Evolutionary conservation across 1,140 invertebrate genomes (phyloP), one percentile per base, ranked within the genome.

Genomic region (Caenorhabditis tropicalis): DNA sequence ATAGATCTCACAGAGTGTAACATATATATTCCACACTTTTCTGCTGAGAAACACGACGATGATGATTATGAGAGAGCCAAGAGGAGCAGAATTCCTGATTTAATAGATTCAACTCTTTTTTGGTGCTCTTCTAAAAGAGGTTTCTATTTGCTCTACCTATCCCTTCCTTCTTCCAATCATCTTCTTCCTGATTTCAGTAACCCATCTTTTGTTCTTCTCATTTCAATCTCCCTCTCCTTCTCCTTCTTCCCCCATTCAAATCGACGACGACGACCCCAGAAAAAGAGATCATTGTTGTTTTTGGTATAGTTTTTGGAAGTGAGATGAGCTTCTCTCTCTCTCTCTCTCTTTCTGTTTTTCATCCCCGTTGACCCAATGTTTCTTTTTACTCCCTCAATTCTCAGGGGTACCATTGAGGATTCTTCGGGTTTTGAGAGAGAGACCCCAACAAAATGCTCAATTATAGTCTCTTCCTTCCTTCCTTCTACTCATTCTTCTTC

Each of bases 11-110:
- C 10, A 46, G 49, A 27, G 65, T 74, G 65, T 74, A 29, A 36
- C 33, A 74, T 29, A 74, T 74, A 31, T 43, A 74, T 43, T 74
- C 36, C 33, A 74, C 65, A 74, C 65, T 74, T 74, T 74, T 74
- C 53, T 56, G 24, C 24, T 46, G 10, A 21, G 19, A 36, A 65
- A 43, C 21, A 31, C 15, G 65, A 43, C 12, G 39, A 43, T 43
- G 5, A 43, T 43, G 39, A 43, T 12, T 12, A 12, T 12, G 39
- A 43, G 39, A 43, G 39, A 43, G 39, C 5, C 5, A 43, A 12
- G 12, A 12, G 39, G 12, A 5, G 39, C 5, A 43, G 39, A 43
- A 6, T 12, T 43, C 5, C 5, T 5, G 12, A 43, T 43, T 43
- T 12, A 43, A 12, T 43, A 6, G 39, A 6, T 43, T 12, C 39